Conservation (phyloP, 2,888 invertebrate genomes). For the Colletes collaris region DNA sequence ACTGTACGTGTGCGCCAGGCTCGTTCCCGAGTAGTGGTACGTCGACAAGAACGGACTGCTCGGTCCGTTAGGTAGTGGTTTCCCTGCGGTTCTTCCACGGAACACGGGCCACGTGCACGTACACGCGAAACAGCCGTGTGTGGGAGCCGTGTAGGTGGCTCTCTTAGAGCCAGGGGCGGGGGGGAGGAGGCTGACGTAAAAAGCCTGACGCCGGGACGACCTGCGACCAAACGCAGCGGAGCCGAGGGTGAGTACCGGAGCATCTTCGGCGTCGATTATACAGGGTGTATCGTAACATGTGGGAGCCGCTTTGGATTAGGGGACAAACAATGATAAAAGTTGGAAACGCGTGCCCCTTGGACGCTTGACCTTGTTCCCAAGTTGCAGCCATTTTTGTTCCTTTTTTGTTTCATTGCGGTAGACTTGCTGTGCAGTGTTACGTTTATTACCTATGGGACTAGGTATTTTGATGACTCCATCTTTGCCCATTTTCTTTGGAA, state of each 20-base stretch:
- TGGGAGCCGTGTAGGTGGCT: constrained; percentile 67
- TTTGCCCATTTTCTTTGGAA: too few species aligned
- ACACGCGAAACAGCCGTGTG: constrained; percentile 49
- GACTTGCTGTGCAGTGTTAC: too few species aligned
- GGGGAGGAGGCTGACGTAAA: constrained; percentile 61
- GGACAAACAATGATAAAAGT: too few species aligned
- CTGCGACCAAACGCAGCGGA: constrained; percentile 60
- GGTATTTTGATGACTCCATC: too few species aligned
- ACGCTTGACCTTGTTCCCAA: too few species aligned
- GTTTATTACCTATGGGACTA: too few species aligned
- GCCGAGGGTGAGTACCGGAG: constrained; percentile 47
- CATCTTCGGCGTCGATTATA: constrained; percentile 29
- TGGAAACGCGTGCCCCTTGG: too few species aligned
- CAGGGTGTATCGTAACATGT: not conserved
- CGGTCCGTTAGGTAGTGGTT: constrained; percentile 69
- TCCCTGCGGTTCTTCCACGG: constrained; percentile 63
- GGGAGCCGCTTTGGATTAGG: not conserved
- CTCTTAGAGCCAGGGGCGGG: constrained; percentile 42
- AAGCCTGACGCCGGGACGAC: constrained; percentile 61
- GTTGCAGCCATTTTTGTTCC: too few species aligned
- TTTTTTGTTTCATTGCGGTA: too few species aligned
- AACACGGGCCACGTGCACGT: constrained; percentile 40
- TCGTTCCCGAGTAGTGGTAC: constrained; percentile 46
- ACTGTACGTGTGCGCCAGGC: constrained; percentile 11
- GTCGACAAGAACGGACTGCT: constrained; percentile 56